phyloP scores from a whole-genome alignment of 2,888 invertebrate genomes.

The Drosophila histrio region DNA sequence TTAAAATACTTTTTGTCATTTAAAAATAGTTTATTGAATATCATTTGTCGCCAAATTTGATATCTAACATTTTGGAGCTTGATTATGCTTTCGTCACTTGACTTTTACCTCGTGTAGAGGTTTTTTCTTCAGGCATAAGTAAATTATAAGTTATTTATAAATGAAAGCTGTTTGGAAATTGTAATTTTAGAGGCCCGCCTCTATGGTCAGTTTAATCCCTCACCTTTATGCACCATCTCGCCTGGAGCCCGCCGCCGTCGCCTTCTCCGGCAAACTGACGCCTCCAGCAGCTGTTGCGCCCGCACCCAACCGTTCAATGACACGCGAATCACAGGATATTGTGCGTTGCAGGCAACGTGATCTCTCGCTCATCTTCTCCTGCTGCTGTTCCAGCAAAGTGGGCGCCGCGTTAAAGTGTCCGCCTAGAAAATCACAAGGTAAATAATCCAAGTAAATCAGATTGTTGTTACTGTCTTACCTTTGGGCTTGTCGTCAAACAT shows the following conservation, averaged over 20 bases:
- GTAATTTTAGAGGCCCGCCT: no score
- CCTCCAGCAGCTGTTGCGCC: conserved; percentile 15
- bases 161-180: no score
- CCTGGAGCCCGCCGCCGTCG: conserved; percentile 28
- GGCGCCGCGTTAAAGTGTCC: conserved; percentile 93
- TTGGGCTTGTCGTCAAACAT: conserved; percentile 80
- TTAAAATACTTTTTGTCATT: no score
- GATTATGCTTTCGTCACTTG: no score
- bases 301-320: conserved; percentile 59
- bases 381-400: conserved; percentile 92
- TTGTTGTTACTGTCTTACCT: conserved; percentile 48
- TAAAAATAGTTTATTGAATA: no score
- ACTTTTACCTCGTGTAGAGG: no score
- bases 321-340: conserved; percentile 73
- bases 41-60: no score
- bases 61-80: no score
- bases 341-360: conserved; percentile 75
- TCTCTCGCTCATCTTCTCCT: conserved; percentile 94
- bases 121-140: no score
- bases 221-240: conserved; percentile 54
- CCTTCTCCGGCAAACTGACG: conserved; percentile 33
- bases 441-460: neutral
- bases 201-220: no score
- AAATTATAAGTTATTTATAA: no score
- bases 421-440: conserved; percentile 81